These are phyloP conservation scores for Phainopepla nitens DNA, from an alignment of 2,113 vertebrate genomes.

Conservation along the genomic window DNA sequence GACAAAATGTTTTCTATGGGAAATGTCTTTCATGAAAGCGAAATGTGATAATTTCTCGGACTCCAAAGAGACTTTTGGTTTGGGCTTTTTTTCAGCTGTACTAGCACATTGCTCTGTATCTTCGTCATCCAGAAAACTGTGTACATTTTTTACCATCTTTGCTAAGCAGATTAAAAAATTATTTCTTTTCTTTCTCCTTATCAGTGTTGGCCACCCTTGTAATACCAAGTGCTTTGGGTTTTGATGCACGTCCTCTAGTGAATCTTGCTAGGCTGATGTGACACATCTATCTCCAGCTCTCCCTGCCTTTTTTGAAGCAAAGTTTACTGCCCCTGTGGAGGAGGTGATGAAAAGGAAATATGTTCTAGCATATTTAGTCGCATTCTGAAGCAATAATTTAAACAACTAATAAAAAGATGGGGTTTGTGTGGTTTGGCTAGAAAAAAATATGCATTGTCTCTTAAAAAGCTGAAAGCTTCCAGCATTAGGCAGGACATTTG, in stretches of 20 bases:
- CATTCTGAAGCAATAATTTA: neutral
- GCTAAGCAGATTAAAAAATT: neutral
- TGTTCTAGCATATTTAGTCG: neutral
- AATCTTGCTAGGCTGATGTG: neutral
- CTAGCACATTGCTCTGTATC: neutral
- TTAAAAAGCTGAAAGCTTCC: neutral
- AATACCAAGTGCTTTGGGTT: neutral
- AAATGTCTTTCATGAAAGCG: neutral
- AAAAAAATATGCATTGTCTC: neutral
- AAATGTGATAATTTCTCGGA: neutral
- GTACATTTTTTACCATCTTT: neutral
- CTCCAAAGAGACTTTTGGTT: neutral
- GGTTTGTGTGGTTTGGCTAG: neutral
- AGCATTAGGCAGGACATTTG: neutral
- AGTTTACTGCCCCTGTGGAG: neutral
- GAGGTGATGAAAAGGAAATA: neutral
- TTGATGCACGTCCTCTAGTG: neutral
- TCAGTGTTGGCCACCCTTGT: neutral
- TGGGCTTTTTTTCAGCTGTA: neutral
- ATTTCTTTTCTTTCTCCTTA: neutral
- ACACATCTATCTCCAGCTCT: neutral
- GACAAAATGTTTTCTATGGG: neutral
- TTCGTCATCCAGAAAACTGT: neutral
- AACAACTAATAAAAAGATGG: neutral
- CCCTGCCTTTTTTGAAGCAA: neutral